A percentile compares a stretch with the other conserved stretches of the same genome.
phyloP scores from a whole-genome alignment of 2,888 invertebrate species.

The Dicranocentrus wangi region DNA sequence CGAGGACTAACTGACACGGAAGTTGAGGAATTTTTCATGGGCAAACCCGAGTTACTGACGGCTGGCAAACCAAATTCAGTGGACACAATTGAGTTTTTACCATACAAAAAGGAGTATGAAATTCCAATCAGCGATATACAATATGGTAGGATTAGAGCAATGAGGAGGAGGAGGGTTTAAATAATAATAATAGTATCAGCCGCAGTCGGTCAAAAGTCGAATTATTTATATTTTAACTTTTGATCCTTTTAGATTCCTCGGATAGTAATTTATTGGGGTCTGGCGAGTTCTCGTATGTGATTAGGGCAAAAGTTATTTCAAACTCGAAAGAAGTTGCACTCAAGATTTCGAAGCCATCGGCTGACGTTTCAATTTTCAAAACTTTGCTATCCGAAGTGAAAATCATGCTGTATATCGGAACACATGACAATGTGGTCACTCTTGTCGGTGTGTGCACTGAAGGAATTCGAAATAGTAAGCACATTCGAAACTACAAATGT shows the following conservation, averaged over 20 bases:
- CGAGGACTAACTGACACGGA: slow-evolving; percentile 52
- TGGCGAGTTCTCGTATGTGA: slow-evolving; percentile 57
- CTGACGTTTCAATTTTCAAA: slow-evolving; percentile 58
- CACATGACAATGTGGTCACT: slow-evolving; percentile 40
- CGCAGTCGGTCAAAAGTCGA: no score
- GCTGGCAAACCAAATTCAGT: background rate
- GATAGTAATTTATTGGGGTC: slow-evolving; percentile 40
- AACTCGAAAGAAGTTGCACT: slow-evolving; percentile 41
- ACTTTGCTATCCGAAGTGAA: slow-evolving; percentile 56
- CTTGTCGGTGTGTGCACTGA: slow-evolving; percentile 56
- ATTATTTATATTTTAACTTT: no score
- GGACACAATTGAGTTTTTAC: slow-evolving; percentile 51
- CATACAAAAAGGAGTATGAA: slow-evolving; percentile 54
- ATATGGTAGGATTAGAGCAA: slow-evolving; percentile 52
- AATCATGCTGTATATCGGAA: slow-evolving; percentile 59
- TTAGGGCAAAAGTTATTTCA: slow-evolving; percentile 35
- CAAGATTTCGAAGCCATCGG: slow-evolving; percentile 53
- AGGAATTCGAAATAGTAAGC: slow-evolving; percentile 50
- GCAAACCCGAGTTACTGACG: slow-evolving; percentile 46
- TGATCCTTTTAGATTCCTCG: slow-evolving; percentile 39
- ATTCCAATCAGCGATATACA: slow-evolving; percentile 45
- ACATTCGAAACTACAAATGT: no score
- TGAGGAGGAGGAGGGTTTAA: no score
- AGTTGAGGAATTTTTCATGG: slow-evolving; percentile 60
- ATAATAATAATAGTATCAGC: background rate